phyloP scores from a whole-genome alignment of 2,888 invertebrate genomes.

The Lepidonotus clava region DNA sequence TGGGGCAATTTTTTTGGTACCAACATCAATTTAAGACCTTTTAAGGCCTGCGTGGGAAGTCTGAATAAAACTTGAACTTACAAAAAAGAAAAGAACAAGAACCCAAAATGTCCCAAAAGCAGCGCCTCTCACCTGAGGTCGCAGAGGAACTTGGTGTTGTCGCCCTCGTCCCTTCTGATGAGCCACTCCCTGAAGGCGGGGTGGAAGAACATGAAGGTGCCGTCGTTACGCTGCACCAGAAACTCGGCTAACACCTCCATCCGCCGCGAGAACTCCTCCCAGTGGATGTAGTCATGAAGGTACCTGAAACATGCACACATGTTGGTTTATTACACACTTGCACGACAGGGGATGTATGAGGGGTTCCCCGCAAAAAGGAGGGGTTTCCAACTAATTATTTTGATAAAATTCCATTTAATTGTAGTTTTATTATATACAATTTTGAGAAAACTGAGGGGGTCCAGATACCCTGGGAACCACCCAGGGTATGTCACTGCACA shows the following conservation, averaged over 20 bases:
- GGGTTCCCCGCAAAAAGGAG: too few relatives aligned
- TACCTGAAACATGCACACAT: too few relatives aligned
- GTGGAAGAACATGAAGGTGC: constrained; percentile 98
- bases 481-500: too few relatives aligned
- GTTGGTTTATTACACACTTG: too few relatives aligned
- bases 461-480: too few relatives aligned
- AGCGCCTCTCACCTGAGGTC: constrained; percentile 85
- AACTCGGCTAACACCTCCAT: constrained; percentile 93
- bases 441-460: too few relatives aligned
- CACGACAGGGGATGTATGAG: too few relatives aligned
- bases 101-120: not conserved
- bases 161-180: constrained; percentile 85
- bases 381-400: too few relatives aligned
- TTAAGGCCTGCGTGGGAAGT: not conserved
- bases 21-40: not conserved
- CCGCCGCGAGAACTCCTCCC: constrained; percentile 94
- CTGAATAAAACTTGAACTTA: not conserved
- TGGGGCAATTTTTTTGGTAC: too few relatives aligned
- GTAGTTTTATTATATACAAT: too few relatives aligned
- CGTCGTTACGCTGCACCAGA: constrained; percentile 92
- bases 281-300: constrained; percentile 89
- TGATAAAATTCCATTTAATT: too few relatives aligned
- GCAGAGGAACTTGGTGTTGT: constrained; percentile 95
- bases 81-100: too few relatives aligned
- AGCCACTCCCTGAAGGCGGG: constrained; percentile 99